Evolutionary conservation across 2,888 invertebrate species (phyloP).

Genomic region (Ennomos erosarius): DNA sequence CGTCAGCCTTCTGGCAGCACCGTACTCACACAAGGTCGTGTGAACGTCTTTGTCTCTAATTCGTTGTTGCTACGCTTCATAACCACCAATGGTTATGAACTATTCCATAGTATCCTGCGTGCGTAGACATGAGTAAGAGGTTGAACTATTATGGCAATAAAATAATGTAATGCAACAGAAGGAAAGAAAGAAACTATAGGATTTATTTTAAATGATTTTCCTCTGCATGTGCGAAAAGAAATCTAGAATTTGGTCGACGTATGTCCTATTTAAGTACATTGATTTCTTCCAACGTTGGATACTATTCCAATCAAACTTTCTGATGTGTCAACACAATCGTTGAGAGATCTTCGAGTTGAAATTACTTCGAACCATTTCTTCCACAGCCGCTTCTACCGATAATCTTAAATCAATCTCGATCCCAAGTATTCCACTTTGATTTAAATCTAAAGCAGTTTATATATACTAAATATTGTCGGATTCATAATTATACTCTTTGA

Average conservation of each 20-base stretch:
- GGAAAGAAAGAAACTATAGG: too few species aligned
- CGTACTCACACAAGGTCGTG: conserved; percentile 74
- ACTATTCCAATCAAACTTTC: conserved; percentile 21
- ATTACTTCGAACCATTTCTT: conserved; percentile 17
- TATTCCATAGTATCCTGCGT: conserved; percentile 4
- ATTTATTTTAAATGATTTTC: too few species aligned
- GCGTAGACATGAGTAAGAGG: too few species aligned
- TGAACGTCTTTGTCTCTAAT: conserved; percentile 80
- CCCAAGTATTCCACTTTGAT: conserved; percentile 1
- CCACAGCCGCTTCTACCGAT: conserved; percentile 7
- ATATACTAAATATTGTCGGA: conserved; percentile 31
- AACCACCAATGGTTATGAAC: conserved; percentile 31
- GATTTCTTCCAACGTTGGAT: not conserved
- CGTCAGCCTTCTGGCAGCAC: conserved; percentile 67
- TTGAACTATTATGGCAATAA: not conserved
- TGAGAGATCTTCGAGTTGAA: conserved; percentile 11
- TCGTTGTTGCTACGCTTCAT: conserved; percentile 46
- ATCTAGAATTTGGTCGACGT: too few species aligned
- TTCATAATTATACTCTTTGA: conserved; percentile 43
- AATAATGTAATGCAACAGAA: too few species aligned
- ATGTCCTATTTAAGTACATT: too few species aligned
- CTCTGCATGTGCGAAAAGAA: too few species aligned
- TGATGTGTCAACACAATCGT: conserved; percentile 18
- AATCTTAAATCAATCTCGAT: conserved; percentile 14
- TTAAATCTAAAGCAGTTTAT: conserved; percentile 9